Evolutionary conservation across 1,140 invertebrate species (phyloP), one percentile per base, ranked within the genome.

Genomic region (Bemisia tabaci): DNA sequence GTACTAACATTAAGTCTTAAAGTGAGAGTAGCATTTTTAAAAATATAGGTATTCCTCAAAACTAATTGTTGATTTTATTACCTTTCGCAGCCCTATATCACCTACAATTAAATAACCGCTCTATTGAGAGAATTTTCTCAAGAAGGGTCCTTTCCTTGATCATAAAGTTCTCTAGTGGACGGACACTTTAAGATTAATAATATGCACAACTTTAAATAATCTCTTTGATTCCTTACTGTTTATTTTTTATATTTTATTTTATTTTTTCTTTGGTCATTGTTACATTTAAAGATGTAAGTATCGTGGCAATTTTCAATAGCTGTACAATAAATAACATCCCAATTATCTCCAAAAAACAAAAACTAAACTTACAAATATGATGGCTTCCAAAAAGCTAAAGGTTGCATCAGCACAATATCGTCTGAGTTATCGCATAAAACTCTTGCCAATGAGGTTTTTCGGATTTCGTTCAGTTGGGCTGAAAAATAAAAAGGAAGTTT

Each of bases 361-460:
- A 21, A 66, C 26, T 22, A 60, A 48, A 70, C 77, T 77, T 77
- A 80, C 79, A 77, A 60, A 65, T 77, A 75, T 17, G 78, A 78
- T 48, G 77, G 74, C 67, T 75, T 74, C 60, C 80, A 72, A 68
- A 84, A 83, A 5, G 77, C 80, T 23, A 81, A 72, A 12, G 81
- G 82, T 71, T 84, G 82, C 63, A 83, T 79, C 1, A 75, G 71
- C 12, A 74, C 71, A 64, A 83, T 76, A 59, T 80, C 75, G 69
- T 84, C 82, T 2, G 79, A 77, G 69, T 83, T 83, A 74, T 84
- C 82, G 71, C 84, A 85, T 25, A 85, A 68, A 17, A 85, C 73
- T 24, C 82, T 70, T 12, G 82, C 76, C 26, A 84, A 70, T 67
- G 77, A 80, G 2, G 78, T 73, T 70, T 83, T 82, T 33, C 79